Conservation (phyloP, 2,797 vertebrate genomes). For the Urosaurus nigricauda region DNA sequence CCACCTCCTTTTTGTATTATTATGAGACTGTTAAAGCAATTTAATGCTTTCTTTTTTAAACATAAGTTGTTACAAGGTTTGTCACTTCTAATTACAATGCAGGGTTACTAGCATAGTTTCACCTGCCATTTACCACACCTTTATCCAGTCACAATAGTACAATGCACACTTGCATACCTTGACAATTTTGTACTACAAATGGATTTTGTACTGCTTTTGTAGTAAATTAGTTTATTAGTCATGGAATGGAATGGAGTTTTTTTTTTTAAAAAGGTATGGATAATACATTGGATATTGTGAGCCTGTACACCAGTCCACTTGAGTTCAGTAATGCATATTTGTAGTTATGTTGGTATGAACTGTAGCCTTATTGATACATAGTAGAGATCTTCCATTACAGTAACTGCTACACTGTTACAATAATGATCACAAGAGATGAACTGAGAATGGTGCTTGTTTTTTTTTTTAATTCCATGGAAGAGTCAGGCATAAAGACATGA, state of each 20-base stretch:
- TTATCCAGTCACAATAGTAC: no score
- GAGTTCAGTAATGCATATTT: background rate
- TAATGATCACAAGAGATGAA: background rate
- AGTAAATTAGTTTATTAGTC: slow-evolving; percentile 54
- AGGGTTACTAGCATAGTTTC: no score
- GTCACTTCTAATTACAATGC: background rate
- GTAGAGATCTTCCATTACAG: background rate
- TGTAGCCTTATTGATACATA: background rate
- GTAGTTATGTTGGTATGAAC: background rate
- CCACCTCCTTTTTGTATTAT: background rate
- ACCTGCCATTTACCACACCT: no score
- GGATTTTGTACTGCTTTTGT: slow-evolving; percentile 40
- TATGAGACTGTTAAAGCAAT: background rate
- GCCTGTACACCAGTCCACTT: background rate
- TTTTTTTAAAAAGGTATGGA: background rate
- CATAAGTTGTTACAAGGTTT: background rate
- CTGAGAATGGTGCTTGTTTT: background rate
- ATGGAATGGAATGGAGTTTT: no score
- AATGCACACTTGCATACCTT: no score
- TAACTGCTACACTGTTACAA: slow-evolving; percentile 30
- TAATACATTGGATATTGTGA: background rate
- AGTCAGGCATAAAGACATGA: slow-evolving; percentile 29
- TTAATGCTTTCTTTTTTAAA: background rate
- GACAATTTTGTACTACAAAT: no score
- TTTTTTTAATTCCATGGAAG: slow-evolving; percentile 30